Percentiles rank a stretch among this genome's conserved stretches.
Conservation (phyloP, 2,888 invertebrate genomes). For the Apotomis turbidana region DNA sequence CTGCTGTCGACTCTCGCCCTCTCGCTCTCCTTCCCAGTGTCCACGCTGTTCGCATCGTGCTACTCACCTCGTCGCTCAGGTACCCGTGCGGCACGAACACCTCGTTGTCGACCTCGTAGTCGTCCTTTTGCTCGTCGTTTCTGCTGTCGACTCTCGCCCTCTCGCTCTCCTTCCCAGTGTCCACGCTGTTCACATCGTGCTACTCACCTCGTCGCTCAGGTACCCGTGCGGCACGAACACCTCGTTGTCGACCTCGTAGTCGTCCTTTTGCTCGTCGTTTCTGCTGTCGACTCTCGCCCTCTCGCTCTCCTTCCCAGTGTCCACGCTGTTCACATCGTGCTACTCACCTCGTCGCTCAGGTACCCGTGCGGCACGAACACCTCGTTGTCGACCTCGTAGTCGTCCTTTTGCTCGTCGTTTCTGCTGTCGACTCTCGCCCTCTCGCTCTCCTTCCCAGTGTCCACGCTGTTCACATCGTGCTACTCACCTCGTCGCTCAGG, state of each 20-base stretch:
- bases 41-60: too few relatives aligned
- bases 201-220: slow-evolving; percentile 91
- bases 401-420: slow-evolving; percentile 92
- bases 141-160: slow-evolving; percentile 77
- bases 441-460: background rate
- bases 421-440: slow-evolving; percentile 89
- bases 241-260: slow-evolving; percentile 96
- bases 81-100: slow-evolving; percentile 92
- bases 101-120: slow-evolving; percentile 93
- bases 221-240: slow-evolving; percentile 98
- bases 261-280: slow-evolving; percentile 92
- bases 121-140: slow-evolving; percentile 64
- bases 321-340: slow-evolving; percentile 75
- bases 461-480: slow-evolving; percentile 63
- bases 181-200: slow-evolving; percentile 75
- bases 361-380: slow-evolving; percentile 98
- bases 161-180: background rate
- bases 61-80: too few relatives aligned
- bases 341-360: slow-evolving; percentile 91
- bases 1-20: slow-evolving; percentile 54
- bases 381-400: slow-evolving; percentile 96
- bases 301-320: slow-evolving; percentile 63
- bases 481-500: background rate
- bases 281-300: slow-evolving; percentile 91
- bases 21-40: slow-evolving; percentile 55